phyloP scores from a whole-genome alignment of 2,888 invertebrate genomes.

The Heterodera filipjevi region DNA sequence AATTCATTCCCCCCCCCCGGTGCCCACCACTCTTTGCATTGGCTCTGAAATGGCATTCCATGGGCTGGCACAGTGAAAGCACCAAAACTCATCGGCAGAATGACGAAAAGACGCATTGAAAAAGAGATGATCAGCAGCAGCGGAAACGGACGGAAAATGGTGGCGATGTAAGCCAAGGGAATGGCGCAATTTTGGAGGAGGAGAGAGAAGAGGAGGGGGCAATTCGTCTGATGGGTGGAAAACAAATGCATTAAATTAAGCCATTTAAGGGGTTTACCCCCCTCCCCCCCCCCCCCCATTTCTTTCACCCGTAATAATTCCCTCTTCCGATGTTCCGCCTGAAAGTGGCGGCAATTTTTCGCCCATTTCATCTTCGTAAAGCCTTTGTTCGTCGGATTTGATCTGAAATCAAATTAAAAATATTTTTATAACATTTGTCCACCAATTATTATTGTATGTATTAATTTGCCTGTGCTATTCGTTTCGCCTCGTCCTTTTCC shows the following conservation, averaged over 20 bases:
- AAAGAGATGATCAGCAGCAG: neutral
- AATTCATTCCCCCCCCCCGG: too few species aligned
- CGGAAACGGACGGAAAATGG: neutral
- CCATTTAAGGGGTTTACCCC: too few species aligned
- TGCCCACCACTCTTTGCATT: constrained; percentile 30
- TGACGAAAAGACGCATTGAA: neutral
- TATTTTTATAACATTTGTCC: too few species aligned
- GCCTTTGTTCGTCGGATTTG: constrained; percentile 17
- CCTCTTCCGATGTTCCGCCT: neutral
- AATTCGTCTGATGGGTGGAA: neutral
- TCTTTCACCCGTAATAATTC: neutral
- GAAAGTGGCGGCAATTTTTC: neutral
- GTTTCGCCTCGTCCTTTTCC: constrained; percentile 34
- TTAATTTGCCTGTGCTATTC: constrained; percentile 32
- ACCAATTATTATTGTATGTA: too few species aligned
- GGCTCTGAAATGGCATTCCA: constrained; percentile 24
- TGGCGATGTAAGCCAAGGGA: neutral
- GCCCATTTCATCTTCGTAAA: constrained; percentile 21
- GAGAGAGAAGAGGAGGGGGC: neutral
- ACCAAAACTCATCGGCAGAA: constrained; percentile 6
- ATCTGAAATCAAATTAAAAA: constrained; percentile 13
- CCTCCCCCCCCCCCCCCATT: neutral
- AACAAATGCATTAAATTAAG: too few species aligned
- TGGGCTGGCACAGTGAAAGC: constrained; percentile 28
- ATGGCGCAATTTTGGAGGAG: neutral